Percentiles rank a stretch among this genome's conserved stretches.
phyloP scores from a whole-genome alignment of 2,797 vertebrate species.

The Clarias fuscus region DNA sequence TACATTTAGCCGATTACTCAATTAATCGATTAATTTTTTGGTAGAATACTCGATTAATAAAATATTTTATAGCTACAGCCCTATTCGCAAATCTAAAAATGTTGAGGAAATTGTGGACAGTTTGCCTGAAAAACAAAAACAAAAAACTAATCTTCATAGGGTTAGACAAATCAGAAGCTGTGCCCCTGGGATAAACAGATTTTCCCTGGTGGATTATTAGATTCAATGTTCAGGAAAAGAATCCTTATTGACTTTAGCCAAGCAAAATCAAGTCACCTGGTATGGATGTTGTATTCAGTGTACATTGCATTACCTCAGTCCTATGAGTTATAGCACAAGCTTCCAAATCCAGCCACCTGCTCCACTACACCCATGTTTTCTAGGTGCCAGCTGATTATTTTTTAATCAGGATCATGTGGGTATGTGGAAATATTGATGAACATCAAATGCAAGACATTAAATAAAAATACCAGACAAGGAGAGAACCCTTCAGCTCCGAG shows the following conservation, averaged over 20 bases:
- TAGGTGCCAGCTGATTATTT: background rate
- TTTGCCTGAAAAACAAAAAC: no score
- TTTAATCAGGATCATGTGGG: background rate
- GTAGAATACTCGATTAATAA: no score
- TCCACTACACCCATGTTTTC: background rate
- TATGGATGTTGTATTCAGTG: background rate
- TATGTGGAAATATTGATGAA: background rate
- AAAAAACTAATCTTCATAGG: background rate
- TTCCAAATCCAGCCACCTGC: background rate
- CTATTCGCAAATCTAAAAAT: no score
- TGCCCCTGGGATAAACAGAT: background rate
- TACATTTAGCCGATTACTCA: no score
- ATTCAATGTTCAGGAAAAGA: background rate
- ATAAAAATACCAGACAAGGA: background rate
- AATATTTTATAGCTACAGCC: no score
- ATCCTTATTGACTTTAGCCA: background rate
- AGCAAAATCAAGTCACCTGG: background rate
- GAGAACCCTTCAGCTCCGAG: background rate
- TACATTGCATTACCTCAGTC: background rate
- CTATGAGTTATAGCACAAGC: background rate
- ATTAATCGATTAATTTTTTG: no score
- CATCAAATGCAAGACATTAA: background rate
- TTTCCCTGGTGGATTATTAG: background rate
- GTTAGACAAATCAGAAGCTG: background rate
- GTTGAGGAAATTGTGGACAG: no score